Evolutionary conservation across 1,140 invertebrate genomes (phyloP), one percentile per base, ranked within the genome.

Genomic region (Lerema accius): DNA sequence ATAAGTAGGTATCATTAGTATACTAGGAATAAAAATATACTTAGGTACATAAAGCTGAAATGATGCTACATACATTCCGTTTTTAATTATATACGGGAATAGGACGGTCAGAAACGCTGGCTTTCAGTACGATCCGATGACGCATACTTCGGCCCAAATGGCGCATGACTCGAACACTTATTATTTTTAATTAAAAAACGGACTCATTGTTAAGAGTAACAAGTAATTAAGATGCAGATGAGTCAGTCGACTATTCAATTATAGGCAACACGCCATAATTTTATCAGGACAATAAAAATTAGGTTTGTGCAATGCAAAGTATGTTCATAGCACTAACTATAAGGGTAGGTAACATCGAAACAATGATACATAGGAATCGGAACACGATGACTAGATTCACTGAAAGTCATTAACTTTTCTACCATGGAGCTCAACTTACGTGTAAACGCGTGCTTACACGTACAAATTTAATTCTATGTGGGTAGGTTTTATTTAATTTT

Each of bases 211-310:
- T 32, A 64, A 50, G 32, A 39, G 40, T 40, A 14, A 17, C 7
- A 35, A 50, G n/a, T n/a, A 35, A 50, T 50, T 37, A 35, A 50
- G 35, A 50, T 50, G 32, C 35, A 16, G 28, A 35, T 50, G 48
- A 50, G 48, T 53, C 40, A 63, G 42, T 63, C 40, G 51, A 50
- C 26, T 62, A 23, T 51, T 50, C 46, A 51, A 62, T 51, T 51
- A 62, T 37, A 56, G 55, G 48, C 42, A 35, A 15, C 42, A 49
- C 19, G 48, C 65, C 69, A 64, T 51, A n/a, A n/a, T 63, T 62
- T 48, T 56, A 65, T 49, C 56, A 65, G 17, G 51, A 73, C 70
- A 73, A 73, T 73, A 49, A 63, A 32, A 58, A 73, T 72, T 69
- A 64, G 69, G 65, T n/a, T n/a, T n/a, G n/a, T n/a, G 19, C 19